phyloP scores from a whole-genome alignment of 2,888 invertebrate species.

The Calephelis perditalis region DNA sequence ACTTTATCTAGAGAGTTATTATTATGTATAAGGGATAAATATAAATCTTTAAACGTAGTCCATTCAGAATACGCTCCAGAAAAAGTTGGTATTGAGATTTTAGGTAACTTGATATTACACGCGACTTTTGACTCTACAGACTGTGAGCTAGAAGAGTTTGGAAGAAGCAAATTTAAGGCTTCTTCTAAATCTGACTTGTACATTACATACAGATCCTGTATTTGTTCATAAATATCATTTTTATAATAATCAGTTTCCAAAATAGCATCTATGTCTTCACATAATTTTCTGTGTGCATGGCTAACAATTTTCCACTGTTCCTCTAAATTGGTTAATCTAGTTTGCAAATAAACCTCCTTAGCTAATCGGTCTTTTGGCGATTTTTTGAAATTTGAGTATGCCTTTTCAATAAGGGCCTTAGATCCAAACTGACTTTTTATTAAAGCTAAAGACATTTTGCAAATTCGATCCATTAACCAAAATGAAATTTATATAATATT shows the following conservation, averaged over 20 bases:
- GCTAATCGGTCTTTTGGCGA: too few species aligned
- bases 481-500: neutral
- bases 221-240: conserved; percentile 3
- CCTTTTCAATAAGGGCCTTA: neutral
- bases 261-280: too few species aligned
- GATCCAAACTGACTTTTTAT: neutral
- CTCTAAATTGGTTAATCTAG: too few species aligned
- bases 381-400: too few species aligned
- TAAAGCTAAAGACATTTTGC: neutral
- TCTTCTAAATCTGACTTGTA: conserved; percentile 10
- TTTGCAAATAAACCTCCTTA: too few species aligned
- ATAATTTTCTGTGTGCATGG: too few species aligned
- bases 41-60: neutral
- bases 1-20: neutral
- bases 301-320: too few species aligned
- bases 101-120: conserved; percentile 18
- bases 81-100: conserved; percentile 5
- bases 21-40: neutral
- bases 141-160: neutral
- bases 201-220: conserved; percentile 11
- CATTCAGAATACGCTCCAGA: conserved; percentile 8
- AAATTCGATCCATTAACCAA: neutral
- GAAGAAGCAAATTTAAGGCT: neutral
- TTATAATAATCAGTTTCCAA: too few species aligned
- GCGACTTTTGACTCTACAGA: neutral